These are phyloP conservation scores for Ecliptopera silaceata DNA, from an alignment of 2,888 invertebrate species.

Conservation along the genomic window DNA sequence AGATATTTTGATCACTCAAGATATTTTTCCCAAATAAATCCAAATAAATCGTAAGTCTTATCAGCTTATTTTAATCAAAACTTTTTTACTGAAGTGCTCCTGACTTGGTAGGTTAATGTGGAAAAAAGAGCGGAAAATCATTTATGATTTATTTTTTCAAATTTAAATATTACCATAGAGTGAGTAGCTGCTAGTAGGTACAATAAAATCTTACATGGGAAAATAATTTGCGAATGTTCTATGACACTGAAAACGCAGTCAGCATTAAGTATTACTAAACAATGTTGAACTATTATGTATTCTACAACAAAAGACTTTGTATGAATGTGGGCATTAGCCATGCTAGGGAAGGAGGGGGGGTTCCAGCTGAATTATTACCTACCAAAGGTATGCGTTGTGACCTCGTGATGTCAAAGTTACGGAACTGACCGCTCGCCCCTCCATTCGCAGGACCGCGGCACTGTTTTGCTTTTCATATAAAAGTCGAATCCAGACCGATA, in stretches of 20 bases:
- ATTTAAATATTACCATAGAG: too few species aligned
- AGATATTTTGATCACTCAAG: too few species aligned
- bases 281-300: neutral
- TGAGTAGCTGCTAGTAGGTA: too few species aligned
- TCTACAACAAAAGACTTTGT: constrained; percentile 18
- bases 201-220: neutral
- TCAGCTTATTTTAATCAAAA: too few species aligned
- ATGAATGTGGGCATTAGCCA: constrained; percentile 38
- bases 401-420: constrained; percentile 82
- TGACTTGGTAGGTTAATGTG: too few species aligned
- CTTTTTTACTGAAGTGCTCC: too few species aligned
- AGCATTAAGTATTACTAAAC: too few species aligned
- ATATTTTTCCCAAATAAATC: too few species aligned
- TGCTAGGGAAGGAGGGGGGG: constrained; percentile 43
- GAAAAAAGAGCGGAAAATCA: too few species aligned
- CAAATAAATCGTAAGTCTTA: too few species aligned
- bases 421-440: constrained; percentile 80
- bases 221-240: neutral
- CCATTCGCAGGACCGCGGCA: constrained; percentile 67
- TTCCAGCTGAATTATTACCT: constrained; percentile 55
- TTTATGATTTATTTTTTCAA: too few species aligned
- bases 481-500: constrained; percentile 73
- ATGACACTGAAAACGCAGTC: neutral
- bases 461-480: constrained; percentile 81
- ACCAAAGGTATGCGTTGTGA: constrained; percentile 68